Conservation (phyloP, 1,140 invertebrate species). For the Zaprionus tsacasi region DNA sequence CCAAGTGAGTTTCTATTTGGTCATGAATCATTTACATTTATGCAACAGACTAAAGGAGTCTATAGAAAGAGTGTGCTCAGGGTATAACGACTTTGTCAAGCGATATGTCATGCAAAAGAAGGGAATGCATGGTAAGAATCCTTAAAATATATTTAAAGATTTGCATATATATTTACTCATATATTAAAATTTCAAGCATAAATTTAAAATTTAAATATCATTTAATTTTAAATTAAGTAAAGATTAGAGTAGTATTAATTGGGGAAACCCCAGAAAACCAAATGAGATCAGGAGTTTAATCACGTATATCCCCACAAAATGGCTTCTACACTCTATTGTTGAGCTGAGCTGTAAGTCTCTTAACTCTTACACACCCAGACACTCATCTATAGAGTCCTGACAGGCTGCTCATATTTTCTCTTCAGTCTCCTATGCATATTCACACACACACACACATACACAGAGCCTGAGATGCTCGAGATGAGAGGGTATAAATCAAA, state of each 20-base stretch:
- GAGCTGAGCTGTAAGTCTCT: background rate
- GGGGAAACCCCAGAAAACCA: no score
- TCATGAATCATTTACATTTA: constrained; percentile 59
- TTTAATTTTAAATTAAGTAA: no score
- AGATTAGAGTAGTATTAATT: no score
- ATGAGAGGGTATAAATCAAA: constrained; percentile 50
- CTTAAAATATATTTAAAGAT: background rate
- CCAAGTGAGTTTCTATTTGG: constrained; percentile 39
- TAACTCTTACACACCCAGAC: no score
- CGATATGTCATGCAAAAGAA: background rate
- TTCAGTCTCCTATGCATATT: background rate
- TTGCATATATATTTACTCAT: background rate
- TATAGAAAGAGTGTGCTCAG: background rate
- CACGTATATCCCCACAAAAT: background rate
- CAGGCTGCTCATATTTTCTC: background rate
- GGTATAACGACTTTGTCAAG: background rate
- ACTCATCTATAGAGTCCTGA: no score
- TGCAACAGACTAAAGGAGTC: constrained; percentile 28
- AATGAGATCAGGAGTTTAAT: background rate
- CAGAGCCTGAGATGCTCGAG: background rate
- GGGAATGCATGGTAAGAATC: no score
- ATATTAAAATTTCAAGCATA: no score
- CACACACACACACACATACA: no score
- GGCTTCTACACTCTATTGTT: background rate
- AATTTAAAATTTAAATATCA: no score